Percentiles rank a stretch among this genome's conserved stretches.
These are phyloP conservation scores for Hypothenemus hampei DNA, from an alignment of 1,140 invertebrate genomes.

Conservation along the genomic window DNA sequence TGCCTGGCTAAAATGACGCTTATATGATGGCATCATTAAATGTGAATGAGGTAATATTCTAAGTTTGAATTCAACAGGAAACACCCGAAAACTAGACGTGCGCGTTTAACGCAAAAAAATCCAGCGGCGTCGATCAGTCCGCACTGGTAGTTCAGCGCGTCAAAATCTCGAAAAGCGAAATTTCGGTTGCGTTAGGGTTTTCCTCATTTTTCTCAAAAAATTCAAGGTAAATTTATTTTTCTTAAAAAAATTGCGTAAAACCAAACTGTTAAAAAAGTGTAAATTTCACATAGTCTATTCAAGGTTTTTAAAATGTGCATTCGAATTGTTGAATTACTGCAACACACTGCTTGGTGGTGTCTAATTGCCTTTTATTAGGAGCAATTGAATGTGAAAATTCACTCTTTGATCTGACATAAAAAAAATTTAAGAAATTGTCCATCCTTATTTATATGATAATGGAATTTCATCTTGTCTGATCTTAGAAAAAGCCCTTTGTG, in stretches of 20 bases:
- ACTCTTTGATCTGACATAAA: not conserved
- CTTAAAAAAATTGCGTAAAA: no score
- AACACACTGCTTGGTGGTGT: not conserved
- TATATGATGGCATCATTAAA: constrained; percentile 1
- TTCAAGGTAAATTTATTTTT: not conserved
- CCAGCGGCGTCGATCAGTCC: not conserved
- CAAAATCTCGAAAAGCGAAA: not conserved
- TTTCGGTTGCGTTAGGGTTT: not conserved
- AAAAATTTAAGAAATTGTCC: not conserved
- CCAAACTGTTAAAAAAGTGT: no score
- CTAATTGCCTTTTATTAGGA: not conserved
- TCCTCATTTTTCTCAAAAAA: not conserved
- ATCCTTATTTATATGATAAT: not conserved
- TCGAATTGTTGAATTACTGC: not conserved
- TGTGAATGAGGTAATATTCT: constrained; percentile 9
- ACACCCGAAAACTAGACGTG: constrained; percentile 13
- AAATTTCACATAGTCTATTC: not conserved
- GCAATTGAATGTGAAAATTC: not conserved
- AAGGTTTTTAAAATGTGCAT: not conserved
- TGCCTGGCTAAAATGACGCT: no score
- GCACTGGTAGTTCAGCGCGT: not conserved
- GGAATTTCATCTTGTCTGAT: not conserved
- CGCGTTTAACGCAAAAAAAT: constrained; percentile 4
- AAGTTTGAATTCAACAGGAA: constrained; percentile 16
- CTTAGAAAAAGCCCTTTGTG: constrained; percentile 1